A percentile compares a stretch with the other conserved stretches of the same genome.
These are phyloP conservation scores for Sarcophaga rosellei DNA, from an alignment of 2,888 invertebrate species.

Conservation along the genomic window DNA sequence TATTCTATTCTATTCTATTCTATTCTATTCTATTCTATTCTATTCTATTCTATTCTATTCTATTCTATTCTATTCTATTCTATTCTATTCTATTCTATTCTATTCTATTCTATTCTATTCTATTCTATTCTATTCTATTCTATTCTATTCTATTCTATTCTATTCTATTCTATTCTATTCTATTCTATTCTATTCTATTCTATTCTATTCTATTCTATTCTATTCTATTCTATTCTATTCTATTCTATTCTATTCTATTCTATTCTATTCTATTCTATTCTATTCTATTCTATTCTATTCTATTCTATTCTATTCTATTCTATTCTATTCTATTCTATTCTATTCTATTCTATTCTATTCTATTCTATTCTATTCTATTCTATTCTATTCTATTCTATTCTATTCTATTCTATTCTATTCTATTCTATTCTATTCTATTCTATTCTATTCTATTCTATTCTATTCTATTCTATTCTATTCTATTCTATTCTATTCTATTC, in stretches of 20 bases:
- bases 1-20: constrained; percentile 37
- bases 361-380: constrained; percentile 43
- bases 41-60: constrained; percentile 44
- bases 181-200: constrained; percentile 45
- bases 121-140: constrained; percentile 43
- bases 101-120: constrained; percentile 46
- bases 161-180: constrained; percentile 45
- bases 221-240: constrained; percentile 45
- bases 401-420: constrained; percentile 43
- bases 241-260: constrained; percentile 46
- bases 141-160: constrained; percentile 46
- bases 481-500: constrained; percentile 40
- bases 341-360: constrained; percentile 46
- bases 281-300: constrained; percentile 35
- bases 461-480: constrained; percentile 42
- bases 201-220: constrained; percentile 43
- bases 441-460: constrained; percentile 41
- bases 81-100: constrained; percentile 46
- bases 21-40: constrained; percentile 45
- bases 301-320: constrained; percentile 46
- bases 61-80: constrained; percentile 46
- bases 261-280: constrained; percentile 28
- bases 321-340: constrained; percentile 20
- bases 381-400: constrained; percentile 45
- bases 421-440: constrained; percentile 42